A percentile compares a stretch with the other conserved stretches of the same genome.
Conservation (phyloP, 2,888 invertebrate species). For the Hofmannophila pseudospretella region DNA sequence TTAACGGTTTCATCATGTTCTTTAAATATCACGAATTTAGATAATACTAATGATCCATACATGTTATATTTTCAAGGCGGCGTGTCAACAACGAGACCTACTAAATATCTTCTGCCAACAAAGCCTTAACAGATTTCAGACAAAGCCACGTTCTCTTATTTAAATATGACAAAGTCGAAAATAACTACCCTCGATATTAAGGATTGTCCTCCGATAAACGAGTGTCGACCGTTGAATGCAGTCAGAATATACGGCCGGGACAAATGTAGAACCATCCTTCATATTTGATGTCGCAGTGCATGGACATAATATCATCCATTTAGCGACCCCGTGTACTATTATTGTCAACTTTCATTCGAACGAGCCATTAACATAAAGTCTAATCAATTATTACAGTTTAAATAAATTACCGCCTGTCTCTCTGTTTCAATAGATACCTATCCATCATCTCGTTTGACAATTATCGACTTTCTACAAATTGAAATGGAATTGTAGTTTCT, state of each 20-base stretch:
- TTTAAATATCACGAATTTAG: conserved; percentile 56
- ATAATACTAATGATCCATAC: conserved; percentile 14
- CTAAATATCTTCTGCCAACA: conserved; percentile 1
- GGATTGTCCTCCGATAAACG: conserved; percentile 32
- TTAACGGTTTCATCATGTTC: conserved; percentile 69
- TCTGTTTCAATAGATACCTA: conserved; percentile 32
- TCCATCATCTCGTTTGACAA: conserved; percentile 32
- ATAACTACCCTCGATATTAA: conserved; percentile 28
- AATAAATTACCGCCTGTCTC: conserved; percentile 24
- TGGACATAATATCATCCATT: conserved; percentile 60
- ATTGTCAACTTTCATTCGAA: conserved; percentile 46
- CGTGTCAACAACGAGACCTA: neutral
- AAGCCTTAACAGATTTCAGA: neutral
- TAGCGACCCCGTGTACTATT: conserved; percentile 53
- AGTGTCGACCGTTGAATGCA: conserved; percentile 41
- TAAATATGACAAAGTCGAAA: conserved; percentile 27
- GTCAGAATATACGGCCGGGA: conserved; percentile 42
- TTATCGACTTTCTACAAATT: conserved; percentile 65
- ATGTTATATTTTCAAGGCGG: conserved; percentile 6
- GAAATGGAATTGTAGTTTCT: conserved; percentile 42
- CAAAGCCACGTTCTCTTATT: conserved; percentile 2
- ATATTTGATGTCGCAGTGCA: conserved; percentile 57
- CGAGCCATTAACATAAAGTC: conserved; percentile 54
- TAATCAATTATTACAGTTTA: conserved; percentile 45
- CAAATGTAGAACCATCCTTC: conserved; percentile 57